Evolutionary conservation across 1,140 invertebrate genomes (phyloP), one percentile per base, ranked within the genome.

Genomic region (Habropoda laboriosa): DNA sequence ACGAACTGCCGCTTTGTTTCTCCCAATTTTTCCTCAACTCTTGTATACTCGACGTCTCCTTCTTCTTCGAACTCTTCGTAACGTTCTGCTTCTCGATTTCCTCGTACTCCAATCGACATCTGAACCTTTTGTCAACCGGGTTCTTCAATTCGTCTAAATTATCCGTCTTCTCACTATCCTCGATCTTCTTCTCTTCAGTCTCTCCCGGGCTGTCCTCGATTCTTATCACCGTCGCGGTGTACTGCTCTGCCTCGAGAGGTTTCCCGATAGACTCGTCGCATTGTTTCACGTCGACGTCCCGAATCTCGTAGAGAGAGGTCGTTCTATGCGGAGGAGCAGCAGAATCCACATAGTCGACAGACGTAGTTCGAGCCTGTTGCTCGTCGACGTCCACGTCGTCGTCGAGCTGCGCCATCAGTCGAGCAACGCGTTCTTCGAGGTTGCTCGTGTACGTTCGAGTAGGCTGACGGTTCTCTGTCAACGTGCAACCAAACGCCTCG

Each of bases 1-100:
- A 0, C 12, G 42, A 32, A 3, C 51, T 51, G 24, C 13, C 77
- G 8, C 87, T 87, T 38, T 93, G 92, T 6, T 79, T 86, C 57
- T 93, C 91, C 92, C 92, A 93, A 49, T 92, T 93, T 24, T 85
- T 81, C 0, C 90, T 72, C 2, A 93, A 87, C 5, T 93, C 91
- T 49, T 91, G 86, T 21, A 92, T 92, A 38, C 78, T 80, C 24
- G 42, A 47, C 18, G 32, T 18, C 24, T 74, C 78, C 3, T 63
- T 63, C 1, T 47, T 78, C 53, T 4, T 84, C 57, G 45, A 30
- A 6, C 64, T 40, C 10, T 87, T 51, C 16, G 42, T 4, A 2
- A 32, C 27, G 5, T 57, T 21, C n/a, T 42, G 27, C 3, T n/a
- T 55, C 1, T 47, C 40, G 10, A 18, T 80, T 1, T 74, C 40